phyloP scores from a whole-genome alignment of 2,888 invertebrate species.

The Aphidoletes aphidimyza region DNA sequence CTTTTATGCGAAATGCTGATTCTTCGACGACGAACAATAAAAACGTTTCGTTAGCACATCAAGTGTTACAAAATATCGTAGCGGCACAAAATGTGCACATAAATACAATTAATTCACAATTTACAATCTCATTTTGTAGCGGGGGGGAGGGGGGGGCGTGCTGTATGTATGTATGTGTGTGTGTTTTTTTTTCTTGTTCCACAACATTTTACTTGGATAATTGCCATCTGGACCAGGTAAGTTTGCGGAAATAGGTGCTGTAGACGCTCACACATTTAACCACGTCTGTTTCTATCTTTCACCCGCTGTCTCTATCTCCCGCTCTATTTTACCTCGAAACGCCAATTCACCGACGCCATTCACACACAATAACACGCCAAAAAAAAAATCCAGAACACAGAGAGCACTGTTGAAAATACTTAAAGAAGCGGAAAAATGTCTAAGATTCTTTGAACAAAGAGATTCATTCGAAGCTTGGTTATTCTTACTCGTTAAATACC shows the following conservation, averaged over 20 bases:
- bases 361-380: neutral
- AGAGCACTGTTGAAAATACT: neutral
- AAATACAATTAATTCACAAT: constrained; percentile 49
- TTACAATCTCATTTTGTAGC: constrained; percentile 20
- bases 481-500: constrained; percentile 18
- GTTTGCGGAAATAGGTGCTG: neutral
- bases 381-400: neutral
- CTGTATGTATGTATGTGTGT: neutral
- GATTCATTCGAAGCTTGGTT: neutral
- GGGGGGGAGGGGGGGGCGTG: neutral
- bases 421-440: constrained; percentile 32
- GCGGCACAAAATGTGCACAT: constrained; percentile 15
- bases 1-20: constrained; percentile 5
- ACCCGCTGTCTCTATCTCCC: too few relatives aligned
- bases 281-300: too few relatives aligned
- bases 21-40: constrained; percentile 9
- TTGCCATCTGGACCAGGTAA: constrained; percentile 39
- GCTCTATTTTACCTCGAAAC: neutral
- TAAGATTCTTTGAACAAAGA: constrained; percentile 10
- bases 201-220: neutral
- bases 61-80: constrained; percentile 22
- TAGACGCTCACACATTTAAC: neutral
- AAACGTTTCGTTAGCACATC: constrained; percentile 47
- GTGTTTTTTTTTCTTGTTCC: neutral
- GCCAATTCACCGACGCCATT: neutral